These are phyloP conservation scores for Xanthorhoe spadicearia DNA, from an alignment of 2,888 invertebrate species.

Conservation along the genomic window DNA sequence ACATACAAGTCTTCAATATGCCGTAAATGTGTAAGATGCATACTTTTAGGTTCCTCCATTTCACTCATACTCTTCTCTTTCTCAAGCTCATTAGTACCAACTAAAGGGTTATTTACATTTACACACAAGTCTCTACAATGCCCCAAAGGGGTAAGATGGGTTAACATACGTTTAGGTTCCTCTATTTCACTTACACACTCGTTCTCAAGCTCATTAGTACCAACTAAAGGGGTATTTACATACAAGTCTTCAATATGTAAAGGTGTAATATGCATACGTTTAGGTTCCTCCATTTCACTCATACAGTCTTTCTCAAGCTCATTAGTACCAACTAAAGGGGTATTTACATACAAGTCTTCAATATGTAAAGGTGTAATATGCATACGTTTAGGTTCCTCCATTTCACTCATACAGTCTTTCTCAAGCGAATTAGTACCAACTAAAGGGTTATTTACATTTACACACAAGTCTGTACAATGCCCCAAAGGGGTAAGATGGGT, in stretches of 20 bases:
- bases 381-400: too few species aligned
- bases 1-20: too few species aligned
- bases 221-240: neutral
- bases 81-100: neutral
- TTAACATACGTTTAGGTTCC: constrained; percentile 68
- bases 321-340: neutral
- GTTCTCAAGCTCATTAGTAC: neutral
- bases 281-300: too few species aligned
- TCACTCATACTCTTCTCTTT: too few species aligned
- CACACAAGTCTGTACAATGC: neutral
- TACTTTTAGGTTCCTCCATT: too few species aligned
- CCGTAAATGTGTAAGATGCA: too few species aligned
- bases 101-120: neutral
- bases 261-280: neutral
- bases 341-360: too few species aligned
- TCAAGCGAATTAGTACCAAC: neutral
- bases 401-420: too few species aligned
- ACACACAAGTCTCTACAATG: neutral
- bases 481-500: neutral
- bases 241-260: neutral
- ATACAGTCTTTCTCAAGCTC: too few species aligned
- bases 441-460: neutral
- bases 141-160: neutral
- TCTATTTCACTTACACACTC: constrained; percentile 54
- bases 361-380: too few species aligned